Percentiles rank a stretch among this genome's conserved stretches.
Conservation (phyloP, 2,888 invertebrate species). For the Sepiola atlantica region DNA sequence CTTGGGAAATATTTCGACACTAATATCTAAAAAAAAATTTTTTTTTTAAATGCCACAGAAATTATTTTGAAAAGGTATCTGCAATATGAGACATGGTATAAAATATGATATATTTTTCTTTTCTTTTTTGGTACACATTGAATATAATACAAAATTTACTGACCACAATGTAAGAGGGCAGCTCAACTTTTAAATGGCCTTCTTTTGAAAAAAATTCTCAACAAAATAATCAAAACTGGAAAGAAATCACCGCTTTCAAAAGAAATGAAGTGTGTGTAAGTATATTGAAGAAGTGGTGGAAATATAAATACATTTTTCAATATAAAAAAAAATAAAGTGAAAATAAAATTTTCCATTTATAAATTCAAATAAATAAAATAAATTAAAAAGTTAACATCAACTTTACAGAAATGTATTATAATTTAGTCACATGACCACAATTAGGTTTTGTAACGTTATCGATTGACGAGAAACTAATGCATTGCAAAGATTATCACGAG, state of each 20-base stretch:
- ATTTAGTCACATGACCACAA: not conserved
- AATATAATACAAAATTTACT: constrained; percentile 22
- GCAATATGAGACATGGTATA: not conserved
- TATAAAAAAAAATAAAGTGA: not conserved
- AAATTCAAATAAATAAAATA: not conserved
- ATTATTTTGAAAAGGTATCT: not conserved
- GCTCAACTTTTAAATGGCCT: not conserved
- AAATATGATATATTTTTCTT: not conserved
- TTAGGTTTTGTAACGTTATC: not conserved
- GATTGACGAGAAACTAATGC: not conserved
- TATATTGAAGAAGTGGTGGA: not conserved
- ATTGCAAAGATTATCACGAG: not conserved
- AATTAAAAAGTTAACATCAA: not conserved
- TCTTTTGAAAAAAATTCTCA: not conserved
- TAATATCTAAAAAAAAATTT: not conserved
- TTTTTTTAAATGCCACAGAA: not conserved
- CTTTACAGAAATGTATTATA: not conserved
- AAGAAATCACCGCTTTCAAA: too few species aligned
- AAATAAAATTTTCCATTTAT: not conserved
- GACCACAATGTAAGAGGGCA: not conserved
- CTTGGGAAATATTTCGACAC: not conserved
- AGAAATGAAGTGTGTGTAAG: too few species aligned
- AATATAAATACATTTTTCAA: not conserved
- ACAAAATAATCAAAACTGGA: too few species aligned
- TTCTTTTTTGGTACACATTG: not conserved